Percentiles rank a stretch among this genome's conserved stretches.
Conservation (phyloP, 1,140 invertebrate genomes). For the Mycetomoellerius zeteki region DNA sequence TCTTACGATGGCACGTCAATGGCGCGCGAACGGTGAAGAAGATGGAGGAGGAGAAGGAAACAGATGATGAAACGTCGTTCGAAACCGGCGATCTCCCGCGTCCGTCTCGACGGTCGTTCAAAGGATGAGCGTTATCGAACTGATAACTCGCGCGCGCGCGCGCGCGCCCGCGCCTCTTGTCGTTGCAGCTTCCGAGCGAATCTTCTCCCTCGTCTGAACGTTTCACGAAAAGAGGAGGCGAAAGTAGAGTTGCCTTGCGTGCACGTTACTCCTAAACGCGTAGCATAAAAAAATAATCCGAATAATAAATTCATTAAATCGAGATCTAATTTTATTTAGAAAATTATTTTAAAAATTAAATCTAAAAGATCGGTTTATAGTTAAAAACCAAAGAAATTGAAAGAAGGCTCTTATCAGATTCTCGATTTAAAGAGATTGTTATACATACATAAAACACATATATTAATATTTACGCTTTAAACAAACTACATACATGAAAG, state of each 20-base stretch:
- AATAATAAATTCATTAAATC: not conserved
- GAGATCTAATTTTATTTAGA: not conserved
- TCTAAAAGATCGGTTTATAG: too few relatives aligned
- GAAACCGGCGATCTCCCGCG: constrained; percentile 64
- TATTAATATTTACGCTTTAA: too few relatives aligned
- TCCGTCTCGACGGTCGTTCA: constrained; percentile 72
- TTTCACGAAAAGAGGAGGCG: not conserved
- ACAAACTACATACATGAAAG: too few relatives aligned
- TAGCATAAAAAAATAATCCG: too few relatives aligned
- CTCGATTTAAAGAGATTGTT: too few relatives aligned
- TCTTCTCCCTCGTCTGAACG: constrained; percentile 50
- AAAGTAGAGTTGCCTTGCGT: not conserved
- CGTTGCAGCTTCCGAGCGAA: constrained; percentile 70
- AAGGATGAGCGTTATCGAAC: constrained; percentile 81
- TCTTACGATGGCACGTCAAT: constrained; percentile 50
- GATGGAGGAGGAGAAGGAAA: constrained; percentile 61
- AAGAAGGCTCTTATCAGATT: too few relatives aligned
- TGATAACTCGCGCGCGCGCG: constrained; percentile 62
- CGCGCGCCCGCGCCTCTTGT: constrained; percentile 42
- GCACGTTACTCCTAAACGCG: not conserved
- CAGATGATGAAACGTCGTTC: constrained; percentile 74
- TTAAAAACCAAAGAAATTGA: too few relatives aligned
- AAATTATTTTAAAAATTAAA: not conserved
- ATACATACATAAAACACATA: too few relatives aligned
- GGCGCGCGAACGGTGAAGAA: constrained; percentile 37